A percentile compares a stretch with the other conserved stretches of the same genome.
Evolutionary conservation across 1,140 invertebrate species (phyloP).

Genomic region (Solenopsis invicta): DNA sequence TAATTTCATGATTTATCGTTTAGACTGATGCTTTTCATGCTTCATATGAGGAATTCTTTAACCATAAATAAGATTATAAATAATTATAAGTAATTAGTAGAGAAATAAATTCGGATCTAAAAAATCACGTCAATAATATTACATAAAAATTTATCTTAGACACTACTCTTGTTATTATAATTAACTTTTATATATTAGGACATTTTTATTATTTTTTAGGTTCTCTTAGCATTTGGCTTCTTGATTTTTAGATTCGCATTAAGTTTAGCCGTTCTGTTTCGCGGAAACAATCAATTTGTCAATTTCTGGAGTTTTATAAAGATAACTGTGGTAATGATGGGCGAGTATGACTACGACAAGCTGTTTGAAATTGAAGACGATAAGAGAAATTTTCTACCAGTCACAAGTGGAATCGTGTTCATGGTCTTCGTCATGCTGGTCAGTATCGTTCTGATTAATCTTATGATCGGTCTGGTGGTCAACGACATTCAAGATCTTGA

Average conservation of each 20-base stretch:
- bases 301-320: conserved; percentile 82
- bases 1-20: background rate
- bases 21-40: background rate
- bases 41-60: conserved; percentile 3
- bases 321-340: conserved; percentile 88
- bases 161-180: conserved; percentile 74
- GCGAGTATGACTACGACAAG: conserved; percentile 87
- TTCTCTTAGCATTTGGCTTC: conserved; percentile 86
- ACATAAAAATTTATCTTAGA: conserved; percentile 35
- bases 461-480: conserved; percentile 89
- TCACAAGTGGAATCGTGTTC: conserved; percentile 87
- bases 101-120: background rate
- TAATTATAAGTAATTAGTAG: background rate
- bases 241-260: conserved; percentile 88
- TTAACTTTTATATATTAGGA: conserved; percentile 68
- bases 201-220: conserved; percentile 81
- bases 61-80: no score
- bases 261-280: conserved; percentile 87
- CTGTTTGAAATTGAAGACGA: conserved; percentile 74
- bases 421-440: conserved; percentile 88
- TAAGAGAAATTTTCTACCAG: conserved; percentile 70
- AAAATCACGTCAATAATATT: conserved; percentile 44
- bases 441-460: conserved; percentile 87
- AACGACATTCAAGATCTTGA: conserved; percentile 89
- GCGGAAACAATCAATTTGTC: conserved; percentile 83